Evolutionary conservation across 2,888 invertebrate genomes (phyloP).

Genomic region (Drosophila histrio): DNA sequence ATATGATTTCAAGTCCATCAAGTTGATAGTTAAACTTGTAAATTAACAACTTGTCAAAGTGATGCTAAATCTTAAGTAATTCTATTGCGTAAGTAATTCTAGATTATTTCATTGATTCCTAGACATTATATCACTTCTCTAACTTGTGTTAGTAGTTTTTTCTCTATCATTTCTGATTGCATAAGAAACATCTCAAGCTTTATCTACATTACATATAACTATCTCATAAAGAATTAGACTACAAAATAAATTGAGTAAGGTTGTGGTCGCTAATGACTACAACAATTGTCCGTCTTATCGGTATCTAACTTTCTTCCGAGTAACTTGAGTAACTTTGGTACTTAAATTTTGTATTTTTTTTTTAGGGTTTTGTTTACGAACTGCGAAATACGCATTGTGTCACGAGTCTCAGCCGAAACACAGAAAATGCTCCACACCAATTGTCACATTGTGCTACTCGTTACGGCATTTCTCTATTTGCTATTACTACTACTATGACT

Average conservation of each 20-base stretch:
- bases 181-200: background rate
- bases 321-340: slow-evolving; percentile 3
- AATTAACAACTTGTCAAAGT: no score
- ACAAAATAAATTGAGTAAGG: slow-evolving; percentile 12
- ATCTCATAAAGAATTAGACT: background rate
- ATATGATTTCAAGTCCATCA: no score
- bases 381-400: slow-evolving; percentile 35
- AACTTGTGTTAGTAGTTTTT: no score
- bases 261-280: background rate
- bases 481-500: slow-evolving; percentile 1
- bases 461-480: slow-evolving; percentile 62
- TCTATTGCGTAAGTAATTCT: no score
- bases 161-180: background rate
- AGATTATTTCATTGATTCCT: no score
- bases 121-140: no score
- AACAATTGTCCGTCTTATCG: slow-evolving; percentile 26
- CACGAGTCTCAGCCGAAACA: slow-evolving; percentile 33
- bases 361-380: slow-evolving; percentile 15
- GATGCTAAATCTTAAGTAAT: no score
- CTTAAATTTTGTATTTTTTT: slow-evolving; percentile 25
- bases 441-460: slow-evolving; percentile 67
- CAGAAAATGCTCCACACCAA: slow-evolving; percentile 53
- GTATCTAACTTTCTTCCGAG: slow-evolving; percentile 42
- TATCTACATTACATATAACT: background rate
- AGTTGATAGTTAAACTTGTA: no score